Evolutionary conservation across 2,888 invertebrate species (phyloP).

Genomic region (Lepidochitona cinerea): DNA sequence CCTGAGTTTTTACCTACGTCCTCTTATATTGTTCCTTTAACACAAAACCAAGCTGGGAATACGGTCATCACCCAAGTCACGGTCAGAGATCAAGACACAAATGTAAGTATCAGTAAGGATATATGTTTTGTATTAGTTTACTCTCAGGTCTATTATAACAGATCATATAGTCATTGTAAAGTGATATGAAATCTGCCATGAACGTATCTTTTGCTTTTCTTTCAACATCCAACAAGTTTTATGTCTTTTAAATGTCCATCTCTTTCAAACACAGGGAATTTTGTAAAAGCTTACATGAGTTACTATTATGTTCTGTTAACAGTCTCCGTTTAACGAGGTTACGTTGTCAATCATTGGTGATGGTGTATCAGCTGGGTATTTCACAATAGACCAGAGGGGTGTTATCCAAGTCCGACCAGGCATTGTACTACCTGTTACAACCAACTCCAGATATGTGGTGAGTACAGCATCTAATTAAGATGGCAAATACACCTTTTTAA

Average conservation of each 20-base stretch:
- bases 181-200: too few species aligned
- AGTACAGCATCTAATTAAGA: too few species aligned
- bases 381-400: constrained; percentile 32
- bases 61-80: constrained; percentile 37
- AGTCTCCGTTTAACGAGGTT: constrained; percentile 43
- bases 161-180: too few species aligned
- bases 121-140: too few species aligned
- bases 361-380: constrained; percentile 38
- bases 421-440: constrained; percentile 40
- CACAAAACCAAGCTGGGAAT: constrained; percentile 31
- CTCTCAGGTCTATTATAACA: too few species aligned
- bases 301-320: constrained; percentile 4
- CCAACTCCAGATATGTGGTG: constrained; percentile 42
- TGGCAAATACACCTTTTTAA: too few species aligned
- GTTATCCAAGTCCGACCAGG: constrained; percentile 26
- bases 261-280: too few species aligned
- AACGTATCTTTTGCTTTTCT: too few species aligned
- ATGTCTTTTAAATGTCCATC: too few species aligned
- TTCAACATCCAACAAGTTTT: too few species aligned
- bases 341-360: constrained; percentile 39
- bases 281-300: too few species aligned
- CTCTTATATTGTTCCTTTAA: constrained; percentile 19
- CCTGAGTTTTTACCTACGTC: constrained; percentile 46
- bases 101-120: too few species aligned
- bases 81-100: constrained; percentile 39